Evolutionary conservation across 2,113 vertebrate species (phyloP).

Genomic region (Edolisoma coerulescens): DNA sequence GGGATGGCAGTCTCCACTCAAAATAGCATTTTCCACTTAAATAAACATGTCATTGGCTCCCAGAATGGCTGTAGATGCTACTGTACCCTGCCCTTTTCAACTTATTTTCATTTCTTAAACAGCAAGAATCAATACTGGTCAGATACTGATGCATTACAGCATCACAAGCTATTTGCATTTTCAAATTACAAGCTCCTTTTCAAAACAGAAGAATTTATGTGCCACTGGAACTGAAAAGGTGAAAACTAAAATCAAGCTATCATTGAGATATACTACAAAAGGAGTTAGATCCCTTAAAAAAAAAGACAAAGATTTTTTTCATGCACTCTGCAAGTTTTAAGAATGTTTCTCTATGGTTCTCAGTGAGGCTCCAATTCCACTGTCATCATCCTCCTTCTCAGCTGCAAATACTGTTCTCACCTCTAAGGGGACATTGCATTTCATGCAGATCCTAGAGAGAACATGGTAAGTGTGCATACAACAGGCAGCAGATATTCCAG

Average conservation of each 20-base stretch:
- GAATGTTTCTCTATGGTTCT: neutral
- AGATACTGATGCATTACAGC: neutral
- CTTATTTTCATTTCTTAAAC: neutral
- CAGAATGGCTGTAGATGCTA: neutral
- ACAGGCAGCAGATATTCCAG: neutral
- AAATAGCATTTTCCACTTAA: slow-evolving; percentile 14
- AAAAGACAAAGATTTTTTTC: neutral
- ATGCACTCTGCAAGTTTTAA: neutral
- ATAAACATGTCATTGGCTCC: neutral
- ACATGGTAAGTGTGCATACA: neutral
- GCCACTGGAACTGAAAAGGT: neutral
- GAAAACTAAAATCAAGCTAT: neutral
- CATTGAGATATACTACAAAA: neutral
- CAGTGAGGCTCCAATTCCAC: neutral
- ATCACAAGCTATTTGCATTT: neutral
- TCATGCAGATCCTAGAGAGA: neutral
- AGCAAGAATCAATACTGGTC: neutral
- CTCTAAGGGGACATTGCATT: neutral
- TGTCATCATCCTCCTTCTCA: neutral
- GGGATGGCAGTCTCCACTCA: neutral
- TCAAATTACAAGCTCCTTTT: neutral
- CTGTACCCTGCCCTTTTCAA: neutral
- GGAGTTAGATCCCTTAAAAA: neutral
- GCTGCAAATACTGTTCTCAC: neutral
- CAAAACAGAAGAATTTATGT: neutral